phyloP scores from a whole-genome alignment of 2,797 vertebrate genomes.

The Gambusia yucatana region DNA sequence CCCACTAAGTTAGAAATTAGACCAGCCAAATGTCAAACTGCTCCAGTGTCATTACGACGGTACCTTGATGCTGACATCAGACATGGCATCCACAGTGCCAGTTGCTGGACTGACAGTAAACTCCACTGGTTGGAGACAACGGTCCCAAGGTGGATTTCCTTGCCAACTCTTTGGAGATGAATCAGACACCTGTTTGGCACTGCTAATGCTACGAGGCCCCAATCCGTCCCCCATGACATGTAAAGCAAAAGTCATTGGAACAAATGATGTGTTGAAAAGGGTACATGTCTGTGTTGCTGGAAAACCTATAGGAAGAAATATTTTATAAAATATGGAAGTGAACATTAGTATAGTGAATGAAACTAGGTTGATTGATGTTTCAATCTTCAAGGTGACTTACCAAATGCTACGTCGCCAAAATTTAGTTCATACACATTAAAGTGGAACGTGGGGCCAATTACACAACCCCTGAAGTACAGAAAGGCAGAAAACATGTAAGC shows the following conservation, averaged over 20 bases:
- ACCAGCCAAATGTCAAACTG: not conserved
- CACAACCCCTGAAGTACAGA: constrained; percentile 80
- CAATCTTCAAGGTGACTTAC: constrained; percentile 73
- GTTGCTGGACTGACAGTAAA: constrained; percentile 81
- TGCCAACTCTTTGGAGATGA: constrained; percentile 57
- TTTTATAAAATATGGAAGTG: not conserved
- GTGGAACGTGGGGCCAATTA: constrained; percentile 87
- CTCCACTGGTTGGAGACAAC: constrained; percentile 71
- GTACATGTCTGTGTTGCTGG: constrained; percentile 78
- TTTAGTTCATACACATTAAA: constrained; percentile 82
- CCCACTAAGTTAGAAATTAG: not conserved
- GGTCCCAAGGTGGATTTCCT: constrained; percentile 16
- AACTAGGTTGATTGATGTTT: not conserved
- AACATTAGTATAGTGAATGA: not conserved
- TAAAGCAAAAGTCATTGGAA: constrained; percentile 86
- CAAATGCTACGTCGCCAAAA: constrained; percentile 88
- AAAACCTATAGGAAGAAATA: constrained; percentile 79
- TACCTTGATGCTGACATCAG: constrained; percentile 82
- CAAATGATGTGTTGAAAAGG: constrained; percentile 85
- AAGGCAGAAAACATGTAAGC: constrained; percentile 23
- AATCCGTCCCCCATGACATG: constrained; percentile 84
- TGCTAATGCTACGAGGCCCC: constrained; percentile 72
- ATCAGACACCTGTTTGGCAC: constrained; percentile 57
- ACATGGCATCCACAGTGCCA: constrained; percentile 77
- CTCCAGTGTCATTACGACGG: not conserved